Base-by-base conservation (phyloP, 1,140 invertebrate genomes). In the Drosophila mojavensis region DNA sequence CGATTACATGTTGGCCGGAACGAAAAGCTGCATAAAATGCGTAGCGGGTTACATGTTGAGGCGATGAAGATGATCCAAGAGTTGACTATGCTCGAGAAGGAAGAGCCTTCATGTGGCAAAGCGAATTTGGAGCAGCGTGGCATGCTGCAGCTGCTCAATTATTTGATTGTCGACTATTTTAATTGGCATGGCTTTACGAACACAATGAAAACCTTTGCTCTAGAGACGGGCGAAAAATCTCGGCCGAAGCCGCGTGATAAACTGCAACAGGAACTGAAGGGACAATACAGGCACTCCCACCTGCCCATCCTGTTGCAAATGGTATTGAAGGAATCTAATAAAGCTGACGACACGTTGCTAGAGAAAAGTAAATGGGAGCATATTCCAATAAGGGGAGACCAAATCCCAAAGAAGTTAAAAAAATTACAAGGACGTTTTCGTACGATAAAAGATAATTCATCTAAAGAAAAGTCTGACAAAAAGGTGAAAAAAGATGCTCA, bases 111-210 rank as follows among this genome's bases (percentile, higher is more conserved):
- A 3, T 17, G 47, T 30, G 55, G 24, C 47, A 10, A 1, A 11
- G 0, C n/a, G 7, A 61, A 45, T 15, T n/a, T 51, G 50, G 56
- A 69, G 3, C 47, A 68, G 39, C 45, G 43, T 30, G 58, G 55
- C 4, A 7, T 53, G 48, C 20, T 54, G n/a, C 62, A 43, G 24
- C 48, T 69, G 26, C 53, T 75, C 7, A 70, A 69, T 11, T 41
- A 70, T 24, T 33, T 70, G 17, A 66, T 70, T 28, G 53, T 70
- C 33, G 72, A 75, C 36, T 75, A 70, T 41, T 55, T 75, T 7
- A n/a, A 63, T 45, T 75, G 72, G 72, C 47, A 39, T 45, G 66
- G 66, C n/a, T 75, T 33, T 50, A 51, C 47, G 36, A 54, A 64
- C 36, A 69, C 66, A 0, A 43, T 56, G 26, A 17, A 75, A 58